Evolutionary conservation across 2,113 vertebrate genomes (phyloP).

Genomic region (Miniopterus natalensis): DNA sequence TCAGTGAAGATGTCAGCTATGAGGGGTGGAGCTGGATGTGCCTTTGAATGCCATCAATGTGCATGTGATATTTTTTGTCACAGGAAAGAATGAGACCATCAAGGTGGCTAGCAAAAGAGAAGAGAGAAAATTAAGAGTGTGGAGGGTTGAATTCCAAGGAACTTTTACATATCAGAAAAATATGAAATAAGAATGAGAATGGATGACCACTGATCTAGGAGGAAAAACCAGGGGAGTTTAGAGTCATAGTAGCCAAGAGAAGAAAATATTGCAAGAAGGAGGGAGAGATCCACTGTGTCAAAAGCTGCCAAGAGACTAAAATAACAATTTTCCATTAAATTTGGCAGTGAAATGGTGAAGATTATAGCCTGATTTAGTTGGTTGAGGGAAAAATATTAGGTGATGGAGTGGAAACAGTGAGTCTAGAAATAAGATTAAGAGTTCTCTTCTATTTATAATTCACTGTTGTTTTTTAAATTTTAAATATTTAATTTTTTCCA

Average conservation of each 20-base stretch:
- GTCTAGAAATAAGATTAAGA: constrained; percentile 32
- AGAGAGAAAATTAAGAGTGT: neutral
- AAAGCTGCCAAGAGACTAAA: neutral
- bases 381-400: constrained; percentile 10
- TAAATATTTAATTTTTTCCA: constrained; percentile 3
- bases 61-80: neutral
- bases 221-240: neutral
- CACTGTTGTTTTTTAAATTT: neutral
- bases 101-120: neutral
- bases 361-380: neutral
- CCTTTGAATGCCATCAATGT: neutral
- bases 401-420: neutral
- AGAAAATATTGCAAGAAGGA: neutral
- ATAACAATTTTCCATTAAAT: neutral
- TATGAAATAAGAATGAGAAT: neutral
- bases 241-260: neutral
- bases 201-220: neutral
- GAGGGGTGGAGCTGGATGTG: neutral
- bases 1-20: neutral
- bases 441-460: constrained; percentile 9
- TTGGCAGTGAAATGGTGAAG: constrained; percentile 30
- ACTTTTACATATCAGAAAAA: neutral
- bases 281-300: neutral
- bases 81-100: neutral
- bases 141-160: neutral